Conservation (phyloP, 2,797 vertebrate species). For the Aeoliscus strigatus region DNA sequence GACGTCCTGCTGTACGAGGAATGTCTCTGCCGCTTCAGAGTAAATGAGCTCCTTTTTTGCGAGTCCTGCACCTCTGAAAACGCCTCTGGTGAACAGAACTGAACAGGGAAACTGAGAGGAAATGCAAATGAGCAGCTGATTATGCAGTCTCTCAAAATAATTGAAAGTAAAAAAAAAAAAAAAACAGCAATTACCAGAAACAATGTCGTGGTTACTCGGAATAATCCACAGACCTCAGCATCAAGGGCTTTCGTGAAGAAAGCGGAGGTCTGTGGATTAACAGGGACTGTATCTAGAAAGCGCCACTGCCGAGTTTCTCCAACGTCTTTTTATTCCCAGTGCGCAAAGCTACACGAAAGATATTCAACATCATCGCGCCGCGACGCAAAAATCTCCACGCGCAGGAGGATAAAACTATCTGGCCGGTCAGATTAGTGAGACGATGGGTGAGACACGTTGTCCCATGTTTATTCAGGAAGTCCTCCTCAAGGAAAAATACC, state of each 20-base stretch:
- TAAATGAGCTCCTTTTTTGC: too few species aligned
- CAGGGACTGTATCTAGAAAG: slow-evolving; percentile 6
- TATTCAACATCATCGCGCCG: slow-evolving; percentile 8
- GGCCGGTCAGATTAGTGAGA: slow-evolving; percentile 3
- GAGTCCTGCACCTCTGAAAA: slow-evolving; percentile 16
- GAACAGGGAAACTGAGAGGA: slow-evolving; percentile 13
- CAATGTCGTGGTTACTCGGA: slow-evolving; percentile 37
- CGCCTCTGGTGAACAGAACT: slow-evolving; percentile 23
- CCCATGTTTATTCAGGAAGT: too few species aligned
- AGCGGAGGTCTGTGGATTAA: slow-evolving; percentile 28
- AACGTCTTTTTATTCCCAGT: slow-evolving; percentile 22
- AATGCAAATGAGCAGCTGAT: slow-evolving; percentile 51
- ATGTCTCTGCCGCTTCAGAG: slow-evolving; percentile 17
- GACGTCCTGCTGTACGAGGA: slow-evolving; percentile 1
- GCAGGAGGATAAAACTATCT: slow-evolving; percentile 6
- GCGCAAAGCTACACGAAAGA: slow-evolving; percentile 14
- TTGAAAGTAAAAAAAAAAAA: slow-evolving; percentile 24
- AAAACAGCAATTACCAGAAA: slow-evolving; percentile 51
- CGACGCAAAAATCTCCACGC: slow-evolving; percentile 1
- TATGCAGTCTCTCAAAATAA: slow-evolving; percentile 47
- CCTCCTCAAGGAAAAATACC: too few species aligned
- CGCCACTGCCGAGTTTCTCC: slow-evolving; percentile 18
- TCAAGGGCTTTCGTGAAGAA: slow-evolving; percentile 33
- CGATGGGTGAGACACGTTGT: not conserved
- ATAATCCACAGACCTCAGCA: slow-evolving; percentile 44